Base-by-base conservation (phyloP, 2,113 vertebrate species). In the Eupsittula cactorum region DNA sequence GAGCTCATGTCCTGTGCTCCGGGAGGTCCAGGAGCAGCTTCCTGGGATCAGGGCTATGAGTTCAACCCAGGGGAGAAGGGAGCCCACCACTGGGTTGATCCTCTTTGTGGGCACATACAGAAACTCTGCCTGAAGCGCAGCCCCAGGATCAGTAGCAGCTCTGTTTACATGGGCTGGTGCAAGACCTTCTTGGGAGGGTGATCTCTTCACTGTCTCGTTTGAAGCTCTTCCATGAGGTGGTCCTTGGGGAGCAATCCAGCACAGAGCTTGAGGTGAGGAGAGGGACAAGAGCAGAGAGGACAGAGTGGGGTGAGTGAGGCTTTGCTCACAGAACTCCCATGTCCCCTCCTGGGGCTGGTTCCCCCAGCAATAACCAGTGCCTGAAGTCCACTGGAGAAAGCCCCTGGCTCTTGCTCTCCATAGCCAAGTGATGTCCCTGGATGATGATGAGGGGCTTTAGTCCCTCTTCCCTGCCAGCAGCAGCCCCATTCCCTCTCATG, bases 101-200 rank as follows among this genome's bases (percentile, higher is more conserved):
- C 24, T 42, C 41, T 16, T 79, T 18, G 8, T 31, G 10, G 39
- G 18, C 28, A 2, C 0, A 0, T 19, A 6, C 6, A 17, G 67
- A 29, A 64, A 13, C 62, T 50, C 74, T 75, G 63, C 87, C 65
- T 53, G 7, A 16, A 82, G 93, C 79, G 33, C 25, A 20, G 9
- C 77, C 47, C 49, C 27, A 3, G 85, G 64, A 39, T 68, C 90
- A 82, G 90, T 90, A 91, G 80, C 57, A 47, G 88, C 85, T 96
- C 93, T 24, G 53, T 79, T 95, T 67, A 31, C 70, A 33, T 24
- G 82, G 94, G 82, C 31, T 84, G 60, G 20, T 52, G 55, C 42
- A 31, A 35, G 57, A 53, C 78, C 69, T 70, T 13, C 24, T 13
- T 11, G 14, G 55, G 41, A 67, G 46, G 35, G 50, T 13, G 76